Base-by-base conservation (phyloP, 2,113 vertebrate genomes). In the Seriola rivoliana region DNA sequence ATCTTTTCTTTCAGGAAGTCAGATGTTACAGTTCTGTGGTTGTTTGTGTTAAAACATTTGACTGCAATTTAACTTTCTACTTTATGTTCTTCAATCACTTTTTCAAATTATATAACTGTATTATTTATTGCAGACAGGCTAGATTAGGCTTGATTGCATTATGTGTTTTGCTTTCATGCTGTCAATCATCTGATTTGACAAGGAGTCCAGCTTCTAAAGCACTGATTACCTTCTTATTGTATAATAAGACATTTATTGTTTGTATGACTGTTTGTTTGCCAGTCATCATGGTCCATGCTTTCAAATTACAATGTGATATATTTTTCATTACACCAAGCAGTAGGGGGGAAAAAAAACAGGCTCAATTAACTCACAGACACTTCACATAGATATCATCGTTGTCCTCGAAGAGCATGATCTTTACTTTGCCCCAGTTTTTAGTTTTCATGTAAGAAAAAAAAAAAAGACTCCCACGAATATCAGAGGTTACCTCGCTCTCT, bases 381-480 rank as follows among this genome's bases (percentile, higher is more conserved):
- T 79, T 78, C 68, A 71, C 44, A 75, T 11, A 86, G 82, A 89
- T 86, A 76, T 85, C 77, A 69, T 80, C 32, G 0, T 8, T 55
- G 44, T 11, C 55, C 32, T 79, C 64, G 34, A 84, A 76, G 59
- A 71, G 68, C 57, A 13, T 64, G 79, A 78, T 88, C 87, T 86
- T 88, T 92, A 46, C 84, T 75, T 80, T 89, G 71, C 14, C 77
- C 80, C 50, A 78, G 71, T 87, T 84, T 90, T 80, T 77, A 65
- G 84, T 90, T 89, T 89, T 85, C 78, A 81, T 82, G 54, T 80
- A 54, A 29, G 29, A 29, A 3, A 8, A 68, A 59, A 59, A 70
- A 50, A 75, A 69, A 72, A 29, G 64, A 69, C 75, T 84, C 54
- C 65, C 17, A 54, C n/a, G 1, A 38, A 82, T 60, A 89, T 83